These are phyloP conservation scores for Colletes latitarsis DNA, from an alignment of 1,140 invertebrate species.

Conservation along the genomic window DNA sequence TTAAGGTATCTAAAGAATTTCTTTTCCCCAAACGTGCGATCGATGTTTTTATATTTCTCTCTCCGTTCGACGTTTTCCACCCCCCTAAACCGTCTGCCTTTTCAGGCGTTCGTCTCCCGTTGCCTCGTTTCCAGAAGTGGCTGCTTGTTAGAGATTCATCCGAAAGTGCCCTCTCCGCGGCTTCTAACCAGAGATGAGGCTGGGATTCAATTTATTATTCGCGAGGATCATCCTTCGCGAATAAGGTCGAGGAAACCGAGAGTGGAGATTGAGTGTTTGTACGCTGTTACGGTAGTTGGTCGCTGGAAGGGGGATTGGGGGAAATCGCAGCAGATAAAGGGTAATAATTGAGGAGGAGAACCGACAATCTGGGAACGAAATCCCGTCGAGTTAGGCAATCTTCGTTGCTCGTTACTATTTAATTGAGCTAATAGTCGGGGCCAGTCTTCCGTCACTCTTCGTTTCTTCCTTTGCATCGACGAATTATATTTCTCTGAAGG, in stretches of 20 bases:
- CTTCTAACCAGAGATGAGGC: slow-evolving; percentile 45
- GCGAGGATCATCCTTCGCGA: slow-evolving; percentile 31
- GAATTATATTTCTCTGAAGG: too few species aligned
- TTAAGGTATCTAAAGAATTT: too few species aligned
- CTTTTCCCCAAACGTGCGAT: not conserved
- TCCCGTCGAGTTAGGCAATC: not conserved
- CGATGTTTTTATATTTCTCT: not conserved
- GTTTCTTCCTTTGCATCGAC: too few species aligned
- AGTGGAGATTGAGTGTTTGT: slow-evolving; percentile 31
- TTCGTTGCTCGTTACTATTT: slow-evolving; percentile 3
- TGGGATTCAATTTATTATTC: slow-evolving; percentile 56
- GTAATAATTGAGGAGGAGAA: not conserved
- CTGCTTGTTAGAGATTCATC: slow-evolving; percentile 53
- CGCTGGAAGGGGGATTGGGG: not conserved
- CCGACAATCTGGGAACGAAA: not conserved
- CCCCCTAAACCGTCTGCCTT: slow-evolving; percentile 3
- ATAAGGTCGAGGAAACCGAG: slow-evolving; percentile 43
- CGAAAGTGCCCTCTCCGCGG: slow-evolving; percentile 35
- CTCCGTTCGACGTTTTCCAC: not conserved
- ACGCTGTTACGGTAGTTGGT: too few species aligned
- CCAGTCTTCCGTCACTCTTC: too few species aligned
- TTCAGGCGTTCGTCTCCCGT: slow-evolving; percentile 2
- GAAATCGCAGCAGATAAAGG: slow-evolving; percentile 3
- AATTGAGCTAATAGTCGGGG: slow-evolving; percentile 14
- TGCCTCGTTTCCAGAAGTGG: slow-evolving; percentile 33